Evolutionary conservation across 1,140 invertebrate genomes (phyloP), one percentile per base, ranked within the genome.

Genomic region (Megalonaias nervosa): DNA sequence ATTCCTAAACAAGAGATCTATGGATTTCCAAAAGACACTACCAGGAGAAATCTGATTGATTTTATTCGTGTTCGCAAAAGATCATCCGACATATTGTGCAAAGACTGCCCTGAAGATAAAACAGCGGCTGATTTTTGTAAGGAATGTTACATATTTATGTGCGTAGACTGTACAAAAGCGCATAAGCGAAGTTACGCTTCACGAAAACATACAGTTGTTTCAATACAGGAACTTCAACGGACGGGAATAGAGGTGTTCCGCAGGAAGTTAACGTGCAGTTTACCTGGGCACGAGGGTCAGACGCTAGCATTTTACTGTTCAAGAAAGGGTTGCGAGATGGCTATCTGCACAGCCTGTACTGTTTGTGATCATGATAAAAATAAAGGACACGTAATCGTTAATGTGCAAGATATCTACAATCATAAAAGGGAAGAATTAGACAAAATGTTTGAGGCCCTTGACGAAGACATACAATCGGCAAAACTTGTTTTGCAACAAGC

Each of bases 71-170:
- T 84, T 11, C 67, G 69, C 13, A 81, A 81, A 48, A 62, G 78
- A 15, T 78, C 75, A 13, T 84, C 82, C 12, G 80, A 81, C 59
- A 80, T 84, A 15, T 38, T 79, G 9, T 84, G 82, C 59, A 84
- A 81, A 56, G 82, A 84, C 38, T 84, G 82, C 72, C 82, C 82
- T 5, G 80, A 84, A 60, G 82, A 84, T 26, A 81, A 81, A 58
- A 72, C 70, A 21, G 82, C 82, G 1, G 74, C 72, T 15, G 80
- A 80, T 58, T 84, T 84, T 62, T 84, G 82, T 69, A 81, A 80
- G 21, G 80, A 84, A 56, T 84, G 82, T 70, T 80, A 80, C 69
- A 84, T 84, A 17, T 84, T 80, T 66, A 80, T 84, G 80, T 84
- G 82, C 64, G 14, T 76, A 16, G 82, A 84, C 6, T 84, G 82